Percentiles rank a stretch among this genome's conserved stretches.
These are phyloP conservation scores for Xanthia icteritia DNA, from an alignment of 2,888 invertebrate genomes.

Conservation along the genomic window DNA sequence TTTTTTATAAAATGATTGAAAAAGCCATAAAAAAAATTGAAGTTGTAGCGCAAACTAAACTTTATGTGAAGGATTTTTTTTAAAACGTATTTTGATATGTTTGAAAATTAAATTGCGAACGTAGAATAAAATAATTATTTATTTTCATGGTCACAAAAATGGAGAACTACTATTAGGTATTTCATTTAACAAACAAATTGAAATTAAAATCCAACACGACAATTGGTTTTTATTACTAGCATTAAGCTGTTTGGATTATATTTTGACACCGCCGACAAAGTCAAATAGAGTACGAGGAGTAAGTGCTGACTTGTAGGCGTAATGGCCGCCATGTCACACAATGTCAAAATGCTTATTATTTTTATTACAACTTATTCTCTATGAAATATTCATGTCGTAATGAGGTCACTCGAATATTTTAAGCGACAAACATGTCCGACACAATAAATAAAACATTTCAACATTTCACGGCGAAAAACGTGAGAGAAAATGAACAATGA, in stretches of 20 bases:
- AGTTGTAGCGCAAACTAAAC: too few species aligned
- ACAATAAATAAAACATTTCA: constrained; percentile 55
- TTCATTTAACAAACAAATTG: background rate
- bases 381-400: constrained; percentile 66
- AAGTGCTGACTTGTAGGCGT: constrained; percentile 29
- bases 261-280: constrained; percentile 32
- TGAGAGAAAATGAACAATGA: constrained; percentile 52
- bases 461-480: constrained; percentile 45
- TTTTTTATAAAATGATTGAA: too few species aligned
- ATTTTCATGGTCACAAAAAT: background rate
- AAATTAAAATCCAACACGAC: constrained; percentile 22
- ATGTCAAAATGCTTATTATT: constrained; percentile 67
- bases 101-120: too few species aligned
- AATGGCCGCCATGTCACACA: constrained; percentile 54
- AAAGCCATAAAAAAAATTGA: too few species aligned
- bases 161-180: background rate
- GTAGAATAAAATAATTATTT: background rate
- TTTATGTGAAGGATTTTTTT: too few species aligned
- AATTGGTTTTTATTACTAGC: constrained; percentile 32
- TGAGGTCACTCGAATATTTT: constrained; percentile 63
- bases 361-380: constrained; percentile 59
- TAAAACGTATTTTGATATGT: too few species aligned
- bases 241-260: constrained; percentile 38
- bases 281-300: constrained; percentile 22
- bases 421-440: constrained; percentile 46